Base-by-base conservation (phyloP, 1,140 invertebrate species). In the Penaeus chinensis region DNA sequence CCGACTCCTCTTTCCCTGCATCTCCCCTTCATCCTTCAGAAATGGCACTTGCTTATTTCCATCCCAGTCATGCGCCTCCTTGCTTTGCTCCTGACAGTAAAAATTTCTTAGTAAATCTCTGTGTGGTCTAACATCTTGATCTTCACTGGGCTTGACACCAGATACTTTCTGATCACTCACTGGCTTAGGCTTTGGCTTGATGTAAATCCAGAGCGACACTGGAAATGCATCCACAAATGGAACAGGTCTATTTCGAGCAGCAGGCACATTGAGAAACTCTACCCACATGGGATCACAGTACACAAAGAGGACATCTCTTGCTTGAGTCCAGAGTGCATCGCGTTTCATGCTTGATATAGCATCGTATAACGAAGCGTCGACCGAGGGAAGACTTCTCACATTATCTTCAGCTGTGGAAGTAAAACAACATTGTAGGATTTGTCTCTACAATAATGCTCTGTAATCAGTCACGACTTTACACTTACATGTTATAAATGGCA, bases 201-300 rank as follows among this genome's bases (percentile, higher is more conserved):
- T 81, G 90, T 91, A 95, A 91, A 94, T 88, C 97, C 97, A 98
- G 37, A 97, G 90, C 0, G 96, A 97, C 19, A 98, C 91, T 0
- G 97, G 97, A 90, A 98, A 95, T 3, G 97, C 96, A 92, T 99
- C 97, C 13, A 99, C 92, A 92, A 99, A 96, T 3, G 97, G 96
- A 62, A 97, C 95, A 0, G 97, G 95, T 90, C 95, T 94, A 91
- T 94, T 95, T 63, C 93, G 93, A 37, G 89, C 90, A 27, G 95
- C 94, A 2, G 96, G 95, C 65, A 95, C 92, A 2, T 96, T 96
- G 87, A 95, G 94, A 92, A 98, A 98, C 92, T 99, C 97, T 10
- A 96, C 95, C 97, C 97, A 99, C 62, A 98, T 94, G 0, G 98
- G 97, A 92, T 99, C 97, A 27, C 97, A 93, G 91, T 95, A 94